These are phyloP conservation scores for Nesidiocoris tenuis DNA, from an alignment of 2,888 invertebrate genomes.

Conservation along the genomic window DNA sequence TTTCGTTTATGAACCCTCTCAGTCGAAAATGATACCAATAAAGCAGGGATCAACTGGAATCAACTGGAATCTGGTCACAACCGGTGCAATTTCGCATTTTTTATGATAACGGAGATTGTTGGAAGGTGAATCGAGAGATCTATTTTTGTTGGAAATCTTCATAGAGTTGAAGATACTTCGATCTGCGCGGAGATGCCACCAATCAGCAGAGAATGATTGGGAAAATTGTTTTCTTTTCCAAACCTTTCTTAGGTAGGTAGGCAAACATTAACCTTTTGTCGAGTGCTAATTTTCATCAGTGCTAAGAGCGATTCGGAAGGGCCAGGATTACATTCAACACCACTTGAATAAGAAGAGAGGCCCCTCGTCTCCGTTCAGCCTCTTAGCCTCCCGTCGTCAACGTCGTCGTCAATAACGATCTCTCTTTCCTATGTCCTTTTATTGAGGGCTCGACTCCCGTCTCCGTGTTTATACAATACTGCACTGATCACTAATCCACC, in stretches of 20 bases:
- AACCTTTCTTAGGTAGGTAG: neutral
- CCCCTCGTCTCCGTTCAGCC: neutral
- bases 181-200: too few species aligned
- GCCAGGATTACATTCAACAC: neutral
- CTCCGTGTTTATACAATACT: conserved; percentile 18
- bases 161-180: too few species aligned
- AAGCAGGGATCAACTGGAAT: too few species aligned
- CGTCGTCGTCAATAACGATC: neutral
- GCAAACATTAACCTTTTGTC: neutral
- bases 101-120: too few species aligned
- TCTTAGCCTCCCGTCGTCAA: neutral
- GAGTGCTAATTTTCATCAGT: neutral
- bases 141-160: too few species aligned
- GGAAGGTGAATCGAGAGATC: too few species aligned
- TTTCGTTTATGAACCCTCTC: too few species aligned
- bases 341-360: neutral
- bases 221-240: neutral
- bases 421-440: neutral
- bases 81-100: too few species aligned
- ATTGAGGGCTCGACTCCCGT: neutral
- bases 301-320: neutral
- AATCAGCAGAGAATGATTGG: neutral
- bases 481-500: conserved; percentile 21
- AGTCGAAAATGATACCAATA: too few species aligned
- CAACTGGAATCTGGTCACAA: too few species aligned